phyloP scores from a whole-genome alignment of 2,797 vertebrate species.

The Amphiprion clarkii region DNA sequence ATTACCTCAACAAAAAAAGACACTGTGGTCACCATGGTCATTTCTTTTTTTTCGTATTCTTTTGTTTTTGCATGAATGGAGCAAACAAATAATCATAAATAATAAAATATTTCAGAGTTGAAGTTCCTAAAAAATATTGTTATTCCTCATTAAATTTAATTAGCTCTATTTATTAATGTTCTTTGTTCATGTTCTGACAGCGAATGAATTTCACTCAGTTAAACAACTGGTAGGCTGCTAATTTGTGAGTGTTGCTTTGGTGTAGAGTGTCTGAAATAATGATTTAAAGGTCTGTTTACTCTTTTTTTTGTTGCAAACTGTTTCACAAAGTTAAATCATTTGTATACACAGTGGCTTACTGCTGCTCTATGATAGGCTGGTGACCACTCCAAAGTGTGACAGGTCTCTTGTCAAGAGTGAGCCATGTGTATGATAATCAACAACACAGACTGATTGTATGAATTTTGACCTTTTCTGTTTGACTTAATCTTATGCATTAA shows the following conservation, averaged over 20 bases:
- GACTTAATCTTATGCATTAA: neutral
- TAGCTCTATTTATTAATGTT: neutral
- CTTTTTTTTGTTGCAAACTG: neutral
- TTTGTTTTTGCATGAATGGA: neutral
- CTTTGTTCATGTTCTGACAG: neutral
- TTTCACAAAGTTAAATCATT: neutral
- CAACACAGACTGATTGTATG: neutral
- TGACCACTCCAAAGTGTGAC: too few relatives aligned
- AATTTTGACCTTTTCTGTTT: neutral
- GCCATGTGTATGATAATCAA: too few relatives aligned
- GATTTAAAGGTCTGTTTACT: neutral
- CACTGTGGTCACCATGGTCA: neutral
- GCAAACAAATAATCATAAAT: neutral
- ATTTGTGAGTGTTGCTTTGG: neutral
- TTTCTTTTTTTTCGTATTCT: neutral
- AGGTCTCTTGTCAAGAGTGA: too few relatives aligned
- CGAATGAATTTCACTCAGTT: neutral
- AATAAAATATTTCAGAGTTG: neutral
- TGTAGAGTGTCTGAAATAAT: neutral
- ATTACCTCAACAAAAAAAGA: neutral
- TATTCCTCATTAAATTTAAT: slow-evolving; percentile 12
- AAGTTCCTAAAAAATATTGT: neutral
- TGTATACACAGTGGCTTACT: neutral
- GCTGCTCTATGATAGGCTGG: too few relatives aligned
- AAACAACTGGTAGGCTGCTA: neutral